Conservation (phyloP, 2,797 vertebrate genomes). For the Ctenochaetus hawaiiensis region DNA sequence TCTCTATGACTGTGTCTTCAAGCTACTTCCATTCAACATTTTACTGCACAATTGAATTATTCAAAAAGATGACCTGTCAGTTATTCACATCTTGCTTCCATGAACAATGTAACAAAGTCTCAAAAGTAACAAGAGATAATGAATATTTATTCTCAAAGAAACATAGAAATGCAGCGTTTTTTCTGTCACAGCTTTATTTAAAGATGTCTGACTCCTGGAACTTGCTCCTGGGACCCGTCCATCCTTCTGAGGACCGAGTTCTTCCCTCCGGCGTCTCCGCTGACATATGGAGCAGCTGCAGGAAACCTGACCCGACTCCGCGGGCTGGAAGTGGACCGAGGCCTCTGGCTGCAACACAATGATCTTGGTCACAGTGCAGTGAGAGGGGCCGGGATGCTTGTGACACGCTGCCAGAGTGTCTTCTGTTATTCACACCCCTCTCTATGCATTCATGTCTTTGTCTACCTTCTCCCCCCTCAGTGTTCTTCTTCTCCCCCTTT, state of each 20-base stretch:
- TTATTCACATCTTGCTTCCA: background rate
- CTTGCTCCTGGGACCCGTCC: slow-evolving; percentile 21
- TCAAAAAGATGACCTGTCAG: background rate
- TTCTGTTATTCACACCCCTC: slow-evolving; percentile 37
- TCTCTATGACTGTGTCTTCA: too few species aligned
- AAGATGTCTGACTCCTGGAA: slow-evolving; percentile 6
- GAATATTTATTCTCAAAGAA: background rate
- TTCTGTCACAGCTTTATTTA: slow-evolving; percentile 17
- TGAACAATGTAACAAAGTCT: background rate
- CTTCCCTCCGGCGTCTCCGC: slow-evolving; percentile 31
- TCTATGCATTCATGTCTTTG: slow-evolving; percentile 20
- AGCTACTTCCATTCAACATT: background rate
- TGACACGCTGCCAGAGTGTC: slow-evolving; percentile 30
- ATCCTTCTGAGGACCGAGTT: slow-evolving; percentile 39
- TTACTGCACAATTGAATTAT: background rate
- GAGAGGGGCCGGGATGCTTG: slow-evolving; percentile 18
- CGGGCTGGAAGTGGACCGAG: slow-evolving; percentile 35
- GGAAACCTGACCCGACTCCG: slow-evolving; percentile 44
- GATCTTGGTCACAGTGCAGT: slow-evolving; percentile 23
- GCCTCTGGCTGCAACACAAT: slow-evolving; percentile 49
- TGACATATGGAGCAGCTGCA: slow-evolving; percentile 43
- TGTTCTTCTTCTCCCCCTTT: background rate
- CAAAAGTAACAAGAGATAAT: background rate
- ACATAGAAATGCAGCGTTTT: background rate
- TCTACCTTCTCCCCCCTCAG: slow-evolving; percentile 11